Evolutionary conservation across 2,113 vertebrate species (phyloP), one percentile per base, ranked within the genome.

Genomic region (Sylvilagus bachmani): DNA sequence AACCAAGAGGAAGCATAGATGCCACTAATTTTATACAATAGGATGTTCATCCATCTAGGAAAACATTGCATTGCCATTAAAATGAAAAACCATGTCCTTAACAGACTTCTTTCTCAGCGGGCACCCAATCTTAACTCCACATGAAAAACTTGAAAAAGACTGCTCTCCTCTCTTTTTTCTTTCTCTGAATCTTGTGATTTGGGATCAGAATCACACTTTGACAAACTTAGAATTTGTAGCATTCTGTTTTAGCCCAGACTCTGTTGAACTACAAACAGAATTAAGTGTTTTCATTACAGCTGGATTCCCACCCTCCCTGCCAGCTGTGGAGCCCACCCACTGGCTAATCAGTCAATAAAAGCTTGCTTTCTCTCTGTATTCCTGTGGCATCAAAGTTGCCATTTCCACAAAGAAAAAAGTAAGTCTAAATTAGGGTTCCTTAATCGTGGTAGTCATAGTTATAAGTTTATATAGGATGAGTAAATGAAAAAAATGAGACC

Each of bases 221-320:
- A 74, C 69, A 96, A 96, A 89, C 49, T 33, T 82, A 67, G 49
- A 96, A 74, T 89, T 61, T 83, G 90, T 44, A 93, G 86, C 49
- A 22, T 89, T 92, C 75, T 87, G 75, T 91, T 89, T 94, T 86
- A 95, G 84, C 27, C 33, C 67, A 95, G 85, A 69, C 58, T 62
- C 71, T 79, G 31, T 51, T 66, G 75, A 93, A 86, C 91, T 74
- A 86, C 93, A 95, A 96, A 93, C 78, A 92, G 82, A 92, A 95
- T 79, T 55, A 82, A 85, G 6, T 75, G 5, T 91, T 90, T 94
- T 90, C 69, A 88, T 91, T 91, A 88, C 89, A 96, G 69, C 83
- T 95, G 93, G 69, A 86, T 93, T 69, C 90, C 93, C 7, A 92
- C 29, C 94, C 92, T 84, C 36, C 85, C 44, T 79, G 74, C 38